phyloP scores from a whole-genome alignment of 1,140 invertebrate species.

The Oedothorax gibbosus region DNA sequence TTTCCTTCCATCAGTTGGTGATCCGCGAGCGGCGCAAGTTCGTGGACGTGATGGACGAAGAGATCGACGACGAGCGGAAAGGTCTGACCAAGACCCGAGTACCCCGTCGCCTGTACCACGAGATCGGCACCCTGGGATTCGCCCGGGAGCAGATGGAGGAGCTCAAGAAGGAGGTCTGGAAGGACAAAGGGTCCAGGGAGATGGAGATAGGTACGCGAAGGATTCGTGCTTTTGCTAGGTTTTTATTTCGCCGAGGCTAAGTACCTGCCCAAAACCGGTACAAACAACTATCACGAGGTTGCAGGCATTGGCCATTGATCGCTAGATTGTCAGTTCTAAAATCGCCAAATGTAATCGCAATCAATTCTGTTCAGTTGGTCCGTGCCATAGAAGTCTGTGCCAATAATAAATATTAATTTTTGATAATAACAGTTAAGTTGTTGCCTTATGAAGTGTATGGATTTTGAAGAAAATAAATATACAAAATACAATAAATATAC shows the following conservation, averaged over 20 bases:
- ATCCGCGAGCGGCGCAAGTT: slow-evolving; percentile 90
- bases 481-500: too few relatives aligned
- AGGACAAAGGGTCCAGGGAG: slow-evolving; percentile 60
- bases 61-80: slow-evolving; percentile 90
- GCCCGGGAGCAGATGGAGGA: slow-evolving; percentile 63
- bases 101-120: slow-evolving; percentile 77
- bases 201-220: slow-evolving; percentile 48
- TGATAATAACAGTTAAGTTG: not conserved
- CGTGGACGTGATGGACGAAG: slow-evolving; percentile 95
- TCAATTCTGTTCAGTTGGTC: too few relatives aligned
- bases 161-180: slow-evolving; percentile 63
- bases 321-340: too few relatives aligned
- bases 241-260: too few relatives aligned
- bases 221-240: not conserved
- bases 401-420: not conserved
- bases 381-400: too few relatives aligned
- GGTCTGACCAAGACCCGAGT: slow-evolving; percentile 75
- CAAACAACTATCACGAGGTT: too few relatives aligned
- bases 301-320: too few relatives aligned
- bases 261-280: too few relatives aligned
- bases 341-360: too few relatives aligned
- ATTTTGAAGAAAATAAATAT: too few relatives aligned
- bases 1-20: slow-evolving; percentile 75
- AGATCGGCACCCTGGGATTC: slow-evolving; percentile 73
- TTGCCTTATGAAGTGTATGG: too few relatives aligned